Evolutionary conservation across 2,888 invertebrate species (phyloP), one percentile per base, ranked within the genome.

Genomic region (Trypoxylon attenuatum): DNA sequence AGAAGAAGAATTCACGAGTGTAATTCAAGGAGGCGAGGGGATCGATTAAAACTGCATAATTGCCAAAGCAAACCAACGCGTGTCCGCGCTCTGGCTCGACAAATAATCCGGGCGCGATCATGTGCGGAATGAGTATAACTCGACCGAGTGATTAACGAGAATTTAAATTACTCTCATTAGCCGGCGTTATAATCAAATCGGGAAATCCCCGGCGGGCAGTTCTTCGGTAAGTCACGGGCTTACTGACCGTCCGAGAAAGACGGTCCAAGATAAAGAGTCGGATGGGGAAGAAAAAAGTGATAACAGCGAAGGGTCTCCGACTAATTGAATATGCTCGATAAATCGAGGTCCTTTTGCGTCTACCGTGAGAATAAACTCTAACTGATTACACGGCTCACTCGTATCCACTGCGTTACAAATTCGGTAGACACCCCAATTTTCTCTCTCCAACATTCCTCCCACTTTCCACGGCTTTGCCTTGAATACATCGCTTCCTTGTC

Each of bases 341-440:
- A 81, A 82, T 83, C 80, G 81, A 72, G 65, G 68, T 73, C 58
- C n/a, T n/a, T n/a, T n/a, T n/a, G 70, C 71, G 76, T 78, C 79
- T 62, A 71, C 73, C 75, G 67, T 60, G 76, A 79, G 77, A 79
- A 78, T 81, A 80, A 80, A 79, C 80, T 71, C 76, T 75, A 70
- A 69, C 64, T 76, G 73, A 76, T 76, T 76, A 71, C 56, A 56
- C 68, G 46, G 46, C 27, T 13, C 18, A 21, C 41, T 51, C 58
- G 58, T 46, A 23, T 22, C n/a, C 50, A 58, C 46, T 50, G 54
- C 29, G 62, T 65, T 60, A 62, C 61, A 54, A 66, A 60, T 65
- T 73, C 54, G 58, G 43, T 47, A 53, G 56, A 58, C 64, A 57
- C 69, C 41, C 22, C 38, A 29, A 23, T 8, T 42, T 27, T 21